Base-by-base conservation (phyloP, 2,888 invertebrate species). In the Coelopa pilipes region DNA sequence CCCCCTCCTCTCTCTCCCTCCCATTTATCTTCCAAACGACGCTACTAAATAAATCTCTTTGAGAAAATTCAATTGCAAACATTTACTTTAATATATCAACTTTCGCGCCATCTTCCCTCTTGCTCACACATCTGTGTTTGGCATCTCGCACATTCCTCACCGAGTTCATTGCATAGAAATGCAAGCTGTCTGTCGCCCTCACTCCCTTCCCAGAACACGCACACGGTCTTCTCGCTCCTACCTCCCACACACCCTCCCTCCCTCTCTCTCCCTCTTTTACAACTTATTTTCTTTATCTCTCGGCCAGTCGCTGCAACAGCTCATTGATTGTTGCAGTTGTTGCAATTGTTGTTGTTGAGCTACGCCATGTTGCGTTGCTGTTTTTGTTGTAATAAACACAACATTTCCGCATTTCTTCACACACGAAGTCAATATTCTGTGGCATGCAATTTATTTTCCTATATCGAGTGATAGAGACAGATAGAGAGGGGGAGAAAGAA, bases 41-140 rank as follows among this genome's bases (percentile, higher is more conserved):
- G 59, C 57, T 46, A 69, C 60, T 70, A 45, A 70, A 70, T 70
- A 70, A 70, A 70, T 70, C 70, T 70, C 47, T 70, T 60, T 70
- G 60, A 50, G 70, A 60, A 60, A 68, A 70, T 60, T 62, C 70
- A 59, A 70, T 60, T 60, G 49, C 46, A 70, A 49, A 70, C 60
- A 70, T 70, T 70, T 59, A 70, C 70, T 60, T 70, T 60, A 21
- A 70, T 70, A 21, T 60, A 60, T 24, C 68, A 68, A 69, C 55
- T 59, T 59, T 57, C 17, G 19, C 7, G 7, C 34, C 7, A 34
- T 34, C 34, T 34, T 34, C 7, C 57, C 49, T 50, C 66, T 13
- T 11, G 50, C 50, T 17, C 17, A 47, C n/a, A 19, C 24, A 34
- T 11, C 13, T 60, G 15, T 19, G 15, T 62, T 7, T 53, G 3